A percentile compares a stretch with the other conserved stretches of the same genome.
phyloP scores from a whole-genome alignment of 2,888 invertebrate genomes.

The Agrilus mali region DNA sequence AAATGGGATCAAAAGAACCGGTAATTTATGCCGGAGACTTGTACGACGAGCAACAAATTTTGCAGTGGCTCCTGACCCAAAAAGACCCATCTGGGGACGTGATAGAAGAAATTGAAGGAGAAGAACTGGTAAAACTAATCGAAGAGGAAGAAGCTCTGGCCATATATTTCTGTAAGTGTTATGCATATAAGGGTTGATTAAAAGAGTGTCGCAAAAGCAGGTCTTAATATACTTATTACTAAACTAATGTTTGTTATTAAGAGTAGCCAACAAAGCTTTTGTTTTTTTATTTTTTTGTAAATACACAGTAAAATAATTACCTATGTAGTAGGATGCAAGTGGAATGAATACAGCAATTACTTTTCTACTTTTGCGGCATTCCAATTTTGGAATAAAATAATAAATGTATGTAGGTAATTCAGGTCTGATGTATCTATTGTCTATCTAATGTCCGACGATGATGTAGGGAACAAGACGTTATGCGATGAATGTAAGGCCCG shows the following conservation, averaged over 20 bases:
- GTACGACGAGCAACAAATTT: slow-evolving; percentile 74
- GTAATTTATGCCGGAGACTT: slow-evolving; percentile 85
- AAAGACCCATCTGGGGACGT: slow-evolving; percentile 86
- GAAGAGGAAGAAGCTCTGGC: slow-evolving; percentile 72
- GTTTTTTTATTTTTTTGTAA: no score
- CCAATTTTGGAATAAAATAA: no score
- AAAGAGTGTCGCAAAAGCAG: no score
- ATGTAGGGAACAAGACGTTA: slow-evolving; percentile 79
- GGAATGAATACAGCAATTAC: no score
- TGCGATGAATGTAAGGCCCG: slow-evolving; percentile 75
- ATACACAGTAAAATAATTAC: no score
- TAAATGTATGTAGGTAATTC: not conserved
- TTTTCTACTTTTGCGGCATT: no score
- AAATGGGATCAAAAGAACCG: slow-evolving; percentile 75
- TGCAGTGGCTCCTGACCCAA: slow-evolving; percentile 84
- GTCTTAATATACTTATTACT: no score
- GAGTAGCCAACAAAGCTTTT: no score
- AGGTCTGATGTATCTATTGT: slow-evolving; percentile 6
- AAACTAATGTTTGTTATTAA: no score
- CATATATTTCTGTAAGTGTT: slow-evolving; percentile 82
- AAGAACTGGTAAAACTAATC: slow-evolving; percentile 60
- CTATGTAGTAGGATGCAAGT: no score
- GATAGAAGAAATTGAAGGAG: slow-evolving; percentile 79
- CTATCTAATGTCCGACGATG: no score
- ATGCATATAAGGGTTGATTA: no score